Base-by-base conservation (phyloP, 2,888 invertebrate genomes). In the Hyposoter didymator region DNA sequence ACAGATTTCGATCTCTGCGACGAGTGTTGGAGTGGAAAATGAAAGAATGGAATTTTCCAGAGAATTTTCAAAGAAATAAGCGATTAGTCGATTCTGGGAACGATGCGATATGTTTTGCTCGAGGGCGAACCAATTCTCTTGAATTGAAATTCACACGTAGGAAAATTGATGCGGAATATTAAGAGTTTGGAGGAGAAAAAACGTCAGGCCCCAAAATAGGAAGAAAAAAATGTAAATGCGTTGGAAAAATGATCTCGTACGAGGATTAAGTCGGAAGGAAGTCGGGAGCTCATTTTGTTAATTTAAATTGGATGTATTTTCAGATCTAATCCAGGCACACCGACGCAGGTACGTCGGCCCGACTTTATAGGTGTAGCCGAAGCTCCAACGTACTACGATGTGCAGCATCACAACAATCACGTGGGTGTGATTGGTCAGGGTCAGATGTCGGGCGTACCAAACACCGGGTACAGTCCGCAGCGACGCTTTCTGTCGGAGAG, bases 311-410 rank as follows among this genome's bases (percentile, higher is more conserved):
- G 52, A 7, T 64, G 19, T 69, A 52, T 88, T 92, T 93, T 43
- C 96, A 98, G 98, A 96, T 98, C 98, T 90, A 98, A 98, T 95
- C 98, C 98, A 91, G 97, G 98, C 94, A 98, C 98, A 92, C 98
- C 98, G 91, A 98, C 98, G 92, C 97, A 97, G 95, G 97, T 97
- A 90, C 96, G 97, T 92, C 96, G 98, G 90, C 98, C 98, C 84
- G 98, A 98, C 95, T 98, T 98, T 95, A 97, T 98, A 94, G 96
- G 97, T 90, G 97, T 97, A 89, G 88, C 91, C 82, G 91, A 94
- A 78, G 90, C 91, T 86, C 92, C 91, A 75, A 92, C 92, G 82
- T 93, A 94, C 84, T 94, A 94, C 85, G 94, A 94, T 85, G 91
- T 91, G 79, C 94, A 90, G 90, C 93, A 92, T 55, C 90, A 87